A percentile compares a stretch with the other conserved stretches of the same genome.
These are phyloP conservation scores for Prunella fulvescens DNA, from an alignment of 2,113 vertebrate species.

Conservation along the genomic window DNA sequence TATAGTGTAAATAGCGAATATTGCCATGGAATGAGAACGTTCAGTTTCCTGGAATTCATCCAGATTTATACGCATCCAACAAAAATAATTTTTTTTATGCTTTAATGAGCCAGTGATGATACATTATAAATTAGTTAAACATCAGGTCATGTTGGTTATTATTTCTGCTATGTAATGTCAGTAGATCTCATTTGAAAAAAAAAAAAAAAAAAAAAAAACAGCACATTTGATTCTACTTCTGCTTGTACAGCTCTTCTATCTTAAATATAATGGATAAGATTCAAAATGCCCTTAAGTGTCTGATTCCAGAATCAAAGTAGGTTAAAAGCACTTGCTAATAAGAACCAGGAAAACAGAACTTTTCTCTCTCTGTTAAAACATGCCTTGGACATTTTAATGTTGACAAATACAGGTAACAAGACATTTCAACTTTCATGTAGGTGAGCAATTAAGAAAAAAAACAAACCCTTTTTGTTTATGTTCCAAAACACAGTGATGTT, in stretches of 20 bases:
- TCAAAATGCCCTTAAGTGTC: background rate
- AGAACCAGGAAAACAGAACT: background rate
- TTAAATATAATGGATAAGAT: background rate
- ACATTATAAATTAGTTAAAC: background rate
- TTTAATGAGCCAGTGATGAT: background rate
- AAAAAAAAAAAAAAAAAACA: background rate
- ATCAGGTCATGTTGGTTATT: background rate
- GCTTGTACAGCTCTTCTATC: background rate
- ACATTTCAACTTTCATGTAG: slow-evolving; percentile 5
- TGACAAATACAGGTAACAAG: background rate
- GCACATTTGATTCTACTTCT: background rate
- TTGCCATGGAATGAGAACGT: background rate
- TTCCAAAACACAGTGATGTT: slow-evolving; percentile 6
- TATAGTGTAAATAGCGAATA: background rate
- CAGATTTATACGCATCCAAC: background rate
- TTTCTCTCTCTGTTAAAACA: slow-evolving; percentile 31
- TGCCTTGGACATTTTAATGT: background rate
- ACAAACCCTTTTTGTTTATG: background rate
- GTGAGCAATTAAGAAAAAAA: background rate
- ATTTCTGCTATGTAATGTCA: background rate
- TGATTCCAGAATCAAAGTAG: background rate
- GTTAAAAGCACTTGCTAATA: background rate
- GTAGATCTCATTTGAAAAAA: background rate
- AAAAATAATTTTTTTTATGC: background rate
- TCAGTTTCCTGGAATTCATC: background rate